Evolutionary conservation across 2,888 invertebrate genomes (phyloP), one percentile per base, ranked within the genome.

Genomic region (Drosophila maculinotata): DNA sequence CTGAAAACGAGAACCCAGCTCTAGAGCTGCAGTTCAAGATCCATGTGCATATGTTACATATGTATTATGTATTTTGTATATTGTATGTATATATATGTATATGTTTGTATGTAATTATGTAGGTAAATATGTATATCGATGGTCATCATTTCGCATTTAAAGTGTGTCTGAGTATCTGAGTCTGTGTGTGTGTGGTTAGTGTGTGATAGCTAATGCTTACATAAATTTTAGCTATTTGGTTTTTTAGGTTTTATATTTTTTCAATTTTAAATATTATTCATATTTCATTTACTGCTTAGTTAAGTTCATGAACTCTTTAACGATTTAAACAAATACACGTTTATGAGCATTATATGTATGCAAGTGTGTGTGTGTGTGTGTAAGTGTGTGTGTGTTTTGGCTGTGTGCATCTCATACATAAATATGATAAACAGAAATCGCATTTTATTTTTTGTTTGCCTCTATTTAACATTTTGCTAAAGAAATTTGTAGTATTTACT

Each of bases 61-160:
- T 33, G 4, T 26, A 35, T 26, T 49, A 25, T 51, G 31, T 41
- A 60, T 57, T 45, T 47, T 62, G 17, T 57, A 33, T 39, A 53
- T 38, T 64, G 14, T 52, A 33, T 66, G 35, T 53, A 26, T 57
- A 30, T 42, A n/a, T 44, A 30, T 54, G 28, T 76, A 36, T 57
- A 28, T 63, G 68, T 70, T 63, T 47, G 52, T 69, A 51, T 44
- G 36, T 70, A 28, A 54, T 39, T 69, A 64, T 72, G 69, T 84
- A 84, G 58, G 60, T 80, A 68, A 66, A 69, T 84, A 71, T 73
- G 76, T 73, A 81, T 83, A 88, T 84, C 83, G 83, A 88, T 84
- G 83, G 83, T 84, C 83, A 86, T 63, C 84, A 77, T 83, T 84
- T 86, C 83, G 74, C 77, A 69, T 86, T 86, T 74, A 68, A 87